A percentile compares a stretch with the other conserved stretches of the same genome.
Evolutionary conservation across 2,113 vertebrate species (phyloP).

Genomic region (Aegotheles bennettii): DNA sequence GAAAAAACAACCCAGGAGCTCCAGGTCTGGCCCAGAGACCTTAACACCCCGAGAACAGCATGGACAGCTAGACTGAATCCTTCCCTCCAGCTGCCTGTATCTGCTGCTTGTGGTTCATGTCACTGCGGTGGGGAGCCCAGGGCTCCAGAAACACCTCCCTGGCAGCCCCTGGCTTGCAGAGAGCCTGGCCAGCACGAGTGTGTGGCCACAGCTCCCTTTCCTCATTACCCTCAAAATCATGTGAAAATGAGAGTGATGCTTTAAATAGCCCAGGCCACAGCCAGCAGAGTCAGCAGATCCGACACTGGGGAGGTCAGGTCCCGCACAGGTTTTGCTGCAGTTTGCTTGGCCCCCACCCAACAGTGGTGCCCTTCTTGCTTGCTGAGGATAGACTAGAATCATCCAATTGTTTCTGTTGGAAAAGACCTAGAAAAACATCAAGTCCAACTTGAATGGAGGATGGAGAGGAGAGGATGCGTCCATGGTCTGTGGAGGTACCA

Average conservation of each 20-base stretch:
- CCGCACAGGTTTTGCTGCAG: not conserved
- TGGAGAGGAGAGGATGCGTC: not conserved
- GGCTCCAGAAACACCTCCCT: not conserved
- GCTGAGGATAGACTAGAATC: no score
- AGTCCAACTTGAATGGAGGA: no score
- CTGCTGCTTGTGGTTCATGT: not conserved
- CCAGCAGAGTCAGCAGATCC: not conserved
- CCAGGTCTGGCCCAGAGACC: not conserved
- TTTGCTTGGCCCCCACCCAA: not conserved
- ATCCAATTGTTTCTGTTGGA: no score
- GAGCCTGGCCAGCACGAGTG: not conserved
- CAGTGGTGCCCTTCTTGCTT: not conserved
- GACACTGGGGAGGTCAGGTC: not conserved
- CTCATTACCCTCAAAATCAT: not conserved
- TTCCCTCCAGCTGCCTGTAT: not conserved
- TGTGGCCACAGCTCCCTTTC: not conserved
- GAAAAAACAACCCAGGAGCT: rapidly evolving
- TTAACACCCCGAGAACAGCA: not conserved
- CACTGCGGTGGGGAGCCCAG: rapidly evolving
- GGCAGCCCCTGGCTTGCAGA: not conserved
- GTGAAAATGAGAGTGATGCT: slow-evolving; percentile 1
- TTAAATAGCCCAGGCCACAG: not conserved
- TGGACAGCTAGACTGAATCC: not conserved
- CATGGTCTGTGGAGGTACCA: not conserved
- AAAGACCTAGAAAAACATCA: no score